Percentiles rank a stretch among this genome's conserved stretches.
phyloP scores from a whole-genome alignment of 1,140 invertebrate genomes.

The Mercenaria mercenaria region DNA sequence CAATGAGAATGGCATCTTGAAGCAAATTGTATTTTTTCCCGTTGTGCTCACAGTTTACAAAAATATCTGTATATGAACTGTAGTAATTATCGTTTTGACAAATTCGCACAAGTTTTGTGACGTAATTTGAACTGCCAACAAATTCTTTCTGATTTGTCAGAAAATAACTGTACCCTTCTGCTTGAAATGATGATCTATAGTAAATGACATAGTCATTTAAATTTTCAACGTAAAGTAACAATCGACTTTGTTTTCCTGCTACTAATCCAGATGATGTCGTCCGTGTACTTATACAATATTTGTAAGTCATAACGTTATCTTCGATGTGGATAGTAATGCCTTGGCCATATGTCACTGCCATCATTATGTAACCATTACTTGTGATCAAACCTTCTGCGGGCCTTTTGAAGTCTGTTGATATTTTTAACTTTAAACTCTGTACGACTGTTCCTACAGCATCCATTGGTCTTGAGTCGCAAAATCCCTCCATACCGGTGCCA shows the following conservation, averaged over 20 bases:
- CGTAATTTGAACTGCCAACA: background rate
- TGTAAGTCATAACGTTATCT: background rate
- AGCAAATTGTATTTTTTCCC: background rate
- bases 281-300: background rate
- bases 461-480: background rate
- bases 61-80: slow-evolving; percentile 9
- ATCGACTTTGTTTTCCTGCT: background rate
- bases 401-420: background rate
- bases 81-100: slow-evolving; percentile 15
- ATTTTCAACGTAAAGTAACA: background rate
- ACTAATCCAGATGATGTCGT: background rate
- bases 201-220: background rate
- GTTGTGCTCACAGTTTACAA: background rate
- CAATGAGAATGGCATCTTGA: background rate
- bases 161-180: background rate
- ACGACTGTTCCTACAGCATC: background rate
- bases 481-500: background rate
- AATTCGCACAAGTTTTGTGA: background rate
- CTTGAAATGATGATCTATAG: slow-evolving; percentile 1
- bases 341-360: background rate
- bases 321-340: background rate
- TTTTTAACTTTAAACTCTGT: background rate
- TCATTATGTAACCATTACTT: background rate
- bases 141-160: slow-evolving; percentile 30
- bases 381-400: background rate